Conservation (phyloP, 2,888 invertebrate species). For the Agrotis puta region DNA sequence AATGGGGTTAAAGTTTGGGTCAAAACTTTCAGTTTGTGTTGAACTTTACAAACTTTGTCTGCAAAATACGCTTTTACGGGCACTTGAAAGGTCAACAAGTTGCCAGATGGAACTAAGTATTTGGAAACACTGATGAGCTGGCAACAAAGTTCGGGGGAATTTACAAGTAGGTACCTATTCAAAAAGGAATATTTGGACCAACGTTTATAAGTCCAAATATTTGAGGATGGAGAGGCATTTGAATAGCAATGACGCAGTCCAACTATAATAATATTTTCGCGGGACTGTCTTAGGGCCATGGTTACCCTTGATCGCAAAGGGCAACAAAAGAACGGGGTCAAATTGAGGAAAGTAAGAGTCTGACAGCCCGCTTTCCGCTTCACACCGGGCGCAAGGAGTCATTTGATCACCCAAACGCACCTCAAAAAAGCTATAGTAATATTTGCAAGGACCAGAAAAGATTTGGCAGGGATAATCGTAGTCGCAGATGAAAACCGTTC, state of each 20-base stretch:
- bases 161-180: neutral
- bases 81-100: conserved; percentile 30
- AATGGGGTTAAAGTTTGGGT: conserved; percentile 1
- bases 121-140: neutral
- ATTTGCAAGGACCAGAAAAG: no score
- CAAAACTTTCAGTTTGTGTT: conserved; percentile 8
- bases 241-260: no score
- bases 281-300: no score
- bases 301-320: no score
- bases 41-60: conserved; percentile 16
- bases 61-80: conserved; percentile 15
- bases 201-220: neutral
- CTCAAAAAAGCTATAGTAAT: no score
- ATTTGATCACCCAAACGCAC: no score
- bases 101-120: conserved; percentile 1
- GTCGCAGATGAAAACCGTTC: neutral
- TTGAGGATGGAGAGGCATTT: neutral
- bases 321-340: no score
- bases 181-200: neutral
- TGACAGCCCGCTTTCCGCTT: no score
- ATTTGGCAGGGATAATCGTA: no score
- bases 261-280: no score
- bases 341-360: no score
- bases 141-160: neutral
- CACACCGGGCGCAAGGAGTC: no score